A percentile compares a stretch with the other conserved stretches of the same genome.
Evolutionary conservation across 2,797 vertebrate genomes (phyloP).

Genomic region (Ara ararauna): DNA sequence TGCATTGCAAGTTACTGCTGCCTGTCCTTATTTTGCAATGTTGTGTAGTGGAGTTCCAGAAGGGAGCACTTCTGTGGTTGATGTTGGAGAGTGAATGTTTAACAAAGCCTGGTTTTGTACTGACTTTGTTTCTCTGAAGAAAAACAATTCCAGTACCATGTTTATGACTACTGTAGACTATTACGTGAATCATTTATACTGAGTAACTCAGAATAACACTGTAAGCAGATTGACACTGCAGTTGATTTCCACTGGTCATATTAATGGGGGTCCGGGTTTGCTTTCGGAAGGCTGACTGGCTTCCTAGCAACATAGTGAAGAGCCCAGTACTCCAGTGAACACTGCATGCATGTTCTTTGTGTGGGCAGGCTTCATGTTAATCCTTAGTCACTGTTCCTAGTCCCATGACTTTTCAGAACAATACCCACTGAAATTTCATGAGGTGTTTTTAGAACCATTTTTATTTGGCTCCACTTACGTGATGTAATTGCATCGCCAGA

Average conservation of each 20-base stretch:
- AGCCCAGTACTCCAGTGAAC: neutral
- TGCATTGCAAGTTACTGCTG: neutral
- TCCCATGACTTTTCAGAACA: neutral
- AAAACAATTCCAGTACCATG: neutral
- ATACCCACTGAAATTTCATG: neutral
- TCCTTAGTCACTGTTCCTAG: neutral
- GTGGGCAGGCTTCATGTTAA: accelerated
- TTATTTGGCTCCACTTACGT: neutral
- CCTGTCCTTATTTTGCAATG: neutral
- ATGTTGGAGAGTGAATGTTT: too few species aligned
- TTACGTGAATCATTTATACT: neutral
- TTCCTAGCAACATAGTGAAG: neutral
- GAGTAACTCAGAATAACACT: neutral
- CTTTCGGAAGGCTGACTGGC: neutral
- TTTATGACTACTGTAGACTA: neutral
- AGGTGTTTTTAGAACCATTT: neutral
- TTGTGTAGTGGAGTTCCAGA: neutral
- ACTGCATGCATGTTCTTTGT: accelerated
- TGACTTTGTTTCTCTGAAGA: neutral
- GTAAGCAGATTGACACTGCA: neutral
- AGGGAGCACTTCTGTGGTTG: neutral
- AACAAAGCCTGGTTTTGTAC: neutral
- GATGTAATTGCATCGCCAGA: neutral
- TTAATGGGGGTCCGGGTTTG: neutral
- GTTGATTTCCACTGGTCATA: accelerated